phyloP scores from a whole-genome alignment of 2,888 invertebrate species.

The Perdita meconis region DNA sequence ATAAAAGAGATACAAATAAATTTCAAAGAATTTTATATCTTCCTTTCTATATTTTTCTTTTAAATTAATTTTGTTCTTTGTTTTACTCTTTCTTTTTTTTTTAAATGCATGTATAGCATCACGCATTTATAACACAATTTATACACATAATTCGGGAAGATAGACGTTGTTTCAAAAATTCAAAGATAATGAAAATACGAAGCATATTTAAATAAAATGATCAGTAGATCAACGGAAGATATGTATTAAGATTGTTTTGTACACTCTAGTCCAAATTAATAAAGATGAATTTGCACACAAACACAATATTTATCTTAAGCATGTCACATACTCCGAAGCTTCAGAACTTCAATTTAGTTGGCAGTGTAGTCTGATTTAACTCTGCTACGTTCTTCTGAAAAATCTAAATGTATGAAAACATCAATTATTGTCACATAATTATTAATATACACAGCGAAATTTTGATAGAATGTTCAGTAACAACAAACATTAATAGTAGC shows the following conservation, averaged over 20 bases:
- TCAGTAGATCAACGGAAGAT: neutral
- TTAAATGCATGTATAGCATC: too few relatives aligned
- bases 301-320: neutral
- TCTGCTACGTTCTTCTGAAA: too few relatives aligned
- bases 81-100: conserved; percentile 12
- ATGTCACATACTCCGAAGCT: conserved; percentile 2
- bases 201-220: conserved; percentile 4
- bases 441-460: too few relatives aligned
- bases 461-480: too few relatives aligned
- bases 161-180: conserved; percentile 10
- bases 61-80: conserved; percentile 31
- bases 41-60: conserved; percentile 1
- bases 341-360: neutral
- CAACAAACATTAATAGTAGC: too few relatives aligned
- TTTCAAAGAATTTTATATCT: neutral
- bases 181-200: conserved; percentile 1
- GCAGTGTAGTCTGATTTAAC: conserved; percentile 7
- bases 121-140: conserved; percentile 28
- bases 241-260: conserved; percentile 6
- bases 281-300: neutral
- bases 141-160: conserved; percentile 24
- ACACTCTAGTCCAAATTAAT: neutral
- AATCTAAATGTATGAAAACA: too few relatives aligned
- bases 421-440: too few relatives aligned
- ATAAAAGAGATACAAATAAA: conserved; percentile 11